phyloP scores from a whole-genome alignment of 1,140 invertebrate species.

The Diorhabda elongata region DNA sequence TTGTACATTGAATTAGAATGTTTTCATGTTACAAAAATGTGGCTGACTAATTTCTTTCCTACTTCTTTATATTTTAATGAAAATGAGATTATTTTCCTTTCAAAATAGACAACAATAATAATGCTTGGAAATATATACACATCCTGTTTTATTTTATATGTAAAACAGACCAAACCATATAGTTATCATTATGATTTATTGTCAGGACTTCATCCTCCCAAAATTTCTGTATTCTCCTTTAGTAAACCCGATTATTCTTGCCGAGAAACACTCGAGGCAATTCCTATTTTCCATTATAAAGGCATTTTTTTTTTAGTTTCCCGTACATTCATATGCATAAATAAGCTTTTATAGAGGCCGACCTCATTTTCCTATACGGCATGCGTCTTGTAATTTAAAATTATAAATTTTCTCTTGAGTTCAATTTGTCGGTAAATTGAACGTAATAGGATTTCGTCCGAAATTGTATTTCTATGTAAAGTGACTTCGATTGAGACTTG shows the following conservation, averaged over 20 bases:
- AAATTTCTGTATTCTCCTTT: not conserved
- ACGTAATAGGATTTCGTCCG: constrained; percentile 17
- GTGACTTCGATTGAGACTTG: constrained; percentile 9
- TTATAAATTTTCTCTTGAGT: constrained; percentile 19
- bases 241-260: constrained; percentile 6
- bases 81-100: too few species aligned
- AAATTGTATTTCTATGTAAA: constrained; percentile 17
- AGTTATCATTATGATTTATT: not conserved
- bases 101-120: too few species aligned
- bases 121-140: too few species aligned
- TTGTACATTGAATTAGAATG: too few species aligned
- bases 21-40: too few species aligned
- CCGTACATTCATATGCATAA: constrained; percentile 20
- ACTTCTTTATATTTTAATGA: too few species aligned
- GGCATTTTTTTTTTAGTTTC: constrained; percentile 14
- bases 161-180: too few species aligned
- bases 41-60: too few species aligned
- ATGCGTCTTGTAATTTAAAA: constrained; percentile 20
- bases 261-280: constrained; percentile 3
- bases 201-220: not conserved
- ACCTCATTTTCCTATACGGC: constrained; percentile 15
- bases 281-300: constrained; percentile 20
- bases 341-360: constrained; percentile 16
- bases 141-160: too few species aligned
- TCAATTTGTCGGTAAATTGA: constrained; percentile 19